A percentile compares a stretch with the other conserved stretches of the same genome.
Conservation (phyloP, 1,140 invertebrate genomes). For the Scaptomyza pallida region DNA sequence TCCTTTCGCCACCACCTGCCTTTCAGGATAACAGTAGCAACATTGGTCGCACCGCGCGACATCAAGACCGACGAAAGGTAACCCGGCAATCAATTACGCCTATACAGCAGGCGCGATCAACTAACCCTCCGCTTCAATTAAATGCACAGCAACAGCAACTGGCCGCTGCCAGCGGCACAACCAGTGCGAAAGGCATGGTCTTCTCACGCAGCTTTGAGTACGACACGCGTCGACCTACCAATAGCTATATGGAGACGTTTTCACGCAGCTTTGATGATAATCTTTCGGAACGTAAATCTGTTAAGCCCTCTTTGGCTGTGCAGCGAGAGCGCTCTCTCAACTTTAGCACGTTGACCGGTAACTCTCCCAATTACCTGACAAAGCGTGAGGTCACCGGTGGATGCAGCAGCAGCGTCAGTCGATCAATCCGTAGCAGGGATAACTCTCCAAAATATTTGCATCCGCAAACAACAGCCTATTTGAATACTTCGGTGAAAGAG, state of each 20-base stretch:
- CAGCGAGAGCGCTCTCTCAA: constrained; percentile 72
- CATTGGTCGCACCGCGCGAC: constrained; percentile 47
- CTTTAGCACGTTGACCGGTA: constrained; percentile 78
- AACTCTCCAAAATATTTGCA: constrained; percentile 78
- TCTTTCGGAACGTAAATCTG: constrained; percentile 62
- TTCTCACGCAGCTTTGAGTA: constrained; percentile 84
- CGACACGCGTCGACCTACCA: constrained; percentile 69
- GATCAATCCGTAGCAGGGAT: constrained; percentile 73
- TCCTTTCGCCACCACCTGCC: constrained; percentile 85
- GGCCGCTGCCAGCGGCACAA: constrained; percentile 6
- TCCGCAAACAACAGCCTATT: constrained; percentile 72
- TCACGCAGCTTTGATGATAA: constrained; percentile 83
- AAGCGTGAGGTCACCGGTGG: constrained; percentile 69
- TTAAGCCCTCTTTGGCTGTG: constrained; percentile 44
- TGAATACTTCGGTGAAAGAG: constrained; percentile 78
- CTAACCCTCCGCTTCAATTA: constrained; percentile 25
- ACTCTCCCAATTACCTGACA: constrained; percentile 80
- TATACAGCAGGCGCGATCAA: constrained; percentile 19
- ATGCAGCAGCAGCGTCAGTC: constrained; percentile 53
- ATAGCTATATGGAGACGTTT: constrained; percentile 79
- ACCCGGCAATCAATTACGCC: constrained; percentile 42
- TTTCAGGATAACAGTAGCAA: constrained; percentile 84
- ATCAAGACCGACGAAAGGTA: constrained; percentile 56
- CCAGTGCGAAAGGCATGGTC: constrained; percentile 77
- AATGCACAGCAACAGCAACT: constrained; percentile 23